Evolutionary conservation across 2,888 invertebrate species (phyloP).

Genomic region (Sycophila texana): DNA sequence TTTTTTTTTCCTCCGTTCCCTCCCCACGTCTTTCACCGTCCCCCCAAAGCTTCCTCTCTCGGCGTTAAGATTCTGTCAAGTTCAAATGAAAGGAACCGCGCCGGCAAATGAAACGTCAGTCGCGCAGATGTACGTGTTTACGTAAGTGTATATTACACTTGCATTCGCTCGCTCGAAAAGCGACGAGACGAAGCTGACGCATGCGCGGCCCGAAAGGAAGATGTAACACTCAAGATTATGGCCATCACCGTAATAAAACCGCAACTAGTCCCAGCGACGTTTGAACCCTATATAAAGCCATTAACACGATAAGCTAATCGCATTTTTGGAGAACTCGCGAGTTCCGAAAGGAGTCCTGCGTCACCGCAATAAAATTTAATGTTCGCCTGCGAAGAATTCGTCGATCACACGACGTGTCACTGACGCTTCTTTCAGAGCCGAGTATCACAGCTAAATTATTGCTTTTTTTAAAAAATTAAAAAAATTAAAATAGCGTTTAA

Average conservation of each 20-base stretch:
- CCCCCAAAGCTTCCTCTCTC: background rate
- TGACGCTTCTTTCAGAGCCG: too few species aligned
- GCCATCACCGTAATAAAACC: slow-evolving; percentile 18
- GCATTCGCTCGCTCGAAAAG: background rate
- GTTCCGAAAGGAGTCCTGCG: slow-evolving; percentile 34
- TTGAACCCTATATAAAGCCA: slow-evolving; percentile 53
- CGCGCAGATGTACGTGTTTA: background rate
- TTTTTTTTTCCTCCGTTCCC: too few species aligned
- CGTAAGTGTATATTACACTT: slow-evolving; percentile 46
- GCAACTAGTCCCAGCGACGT: slow-evolving; percentile 63
- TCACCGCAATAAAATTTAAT: slow-evolving; percentile 60
- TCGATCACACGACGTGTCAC: slow-evolving; percentile 26
- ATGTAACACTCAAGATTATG: background rate
- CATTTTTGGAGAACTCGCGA: background rate
- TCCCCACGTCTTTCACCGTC: background rate
- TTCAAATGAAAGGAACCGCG: background rate
- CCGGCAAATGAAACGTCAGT: background rate
- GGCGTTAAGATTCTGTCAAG: background rate
- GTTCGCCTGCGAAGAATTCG: slow-evolving; percentile 62
- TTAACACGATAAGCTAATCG: slow-evolving; percentile 50
- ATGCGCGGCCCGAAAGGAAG: background rate
- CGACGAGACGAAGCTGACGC: background rate
- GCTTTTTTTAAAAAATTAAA: too few species aligned
- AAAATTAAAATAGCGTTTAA: too few species aligned
- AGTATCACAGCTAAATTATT: too few species aligned